Percentiles rank a stretch among this genome's conserved stretches.
Evolutionary conservation across 2,888 invertebrate genomes (phyloP).

Genomic region (Oxycera nigricornis): DNA sequence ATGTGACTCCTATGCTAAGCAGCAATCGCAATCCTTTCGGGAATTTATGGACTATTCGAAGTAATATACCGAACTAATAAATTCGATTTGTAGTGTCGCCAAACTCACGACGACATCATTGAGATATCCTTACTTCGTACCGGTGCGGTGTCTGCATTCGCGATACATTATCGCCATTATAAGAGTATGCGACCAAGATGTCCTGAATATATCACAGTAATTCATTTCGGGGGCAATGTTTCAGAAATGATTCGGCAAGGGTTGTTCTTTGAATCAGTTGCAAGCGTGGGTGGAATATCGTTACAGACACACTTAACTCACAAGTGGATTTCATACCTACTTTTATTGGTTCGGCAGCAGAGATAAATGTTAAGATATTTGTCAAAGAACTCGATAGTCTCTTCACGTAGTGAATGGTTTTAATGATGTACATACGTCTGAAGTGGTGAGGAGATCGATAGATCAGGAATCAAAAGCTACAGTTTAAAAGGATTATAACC

Average conservation of each 20-base stretch:
- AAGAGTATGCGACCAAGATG: neutral
- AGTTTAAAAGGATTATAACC: too few relatives aligned
- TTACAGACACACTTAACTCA: too few relatives aligned
- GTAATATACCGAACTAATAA: constrained; percentile 22
- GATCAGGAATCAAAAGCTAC: too few relatives aligned
- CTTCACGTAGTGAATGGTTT: too few relatives aligned
- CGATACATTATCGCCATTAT: constrained; percentile 6
- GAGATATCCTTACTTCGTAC: constrained; percentile 3
- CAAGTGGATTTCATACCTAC: too few relatives aligned
- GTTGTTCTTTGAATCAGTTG: too few relatives aligned
- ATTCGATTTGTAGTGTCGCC: constrained; percentile 17
- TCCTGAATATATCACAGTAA: neutral
- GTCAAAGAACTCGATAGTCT: too few relatives aligned
- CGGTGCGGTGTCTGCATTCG: constrained; percentile 2
- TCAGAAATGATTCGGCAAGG: neutral
- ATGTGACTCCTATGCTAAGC: neutral
- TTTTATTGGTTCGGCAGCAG: too few relatives aligned
- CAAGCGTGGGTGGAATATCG: too few relatives aligned
- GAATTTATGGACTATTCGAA: constrained; percentile 18
- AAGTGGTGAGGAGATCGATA: too few relatives aligned
- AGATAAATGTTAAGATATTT: too few relatives aligned
- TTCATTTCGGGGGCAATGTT: constrained; percentile 3
- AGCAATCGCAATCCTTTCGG: constrained; percentile 5
- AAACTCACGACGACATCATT: neutral
- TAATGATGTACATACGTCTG: too few relatives aligned